Evolutionary conservation across 2,888 invertebrate genomes (phyloP).

Genomic region (Aphodius sticticus): DNA sequence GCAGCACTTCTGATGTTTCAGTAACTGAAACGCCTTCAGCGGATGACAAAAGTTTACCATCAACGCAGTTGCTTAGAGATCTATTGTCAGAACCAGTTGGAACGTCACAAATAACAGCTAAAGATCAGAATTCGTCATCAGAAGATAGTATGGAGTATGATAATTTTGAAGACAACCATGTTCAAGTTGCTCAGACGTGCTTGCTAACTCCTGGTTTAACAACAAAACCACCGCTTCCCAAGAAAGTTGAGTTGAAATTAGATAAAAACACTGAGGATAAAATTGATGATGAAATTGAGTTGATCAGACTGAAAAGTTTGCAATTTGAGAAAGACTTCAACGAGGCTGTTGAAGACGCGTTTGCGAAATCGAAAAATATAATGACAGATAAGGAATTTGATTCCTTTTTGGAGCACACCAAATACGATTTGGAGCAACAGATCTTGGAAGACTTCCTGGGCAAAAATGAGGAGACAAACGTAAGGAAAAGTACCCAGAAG

Average conservation of each 20-base stretch:
- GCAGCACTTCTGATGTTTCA: constrained; percentile 28
- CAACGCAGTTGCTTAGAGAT: constrained; percentile 51
- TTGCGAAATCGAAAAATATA: constrained; percentile 29
- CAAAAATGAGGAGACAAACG: not conserved
- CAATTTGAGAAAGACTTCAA: constrained; percentile 33
- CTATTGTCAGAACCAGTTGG: constrained; percentile 52
- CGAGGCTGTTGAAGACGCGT: constrained; percentile 9
- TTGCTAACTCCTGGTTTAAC: constrained; percentile 53
- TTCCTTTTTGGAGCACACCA: constrained; percentile 25
- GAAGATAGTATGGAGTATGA: constrained; percentile 20
- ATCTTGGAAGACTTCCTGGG: constrained; percentile 11
- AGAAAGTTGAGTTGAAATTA: constrained; percentile 44
- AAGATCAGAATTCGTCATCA: not conserved
- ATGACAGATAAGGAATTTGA: constrained; percentile 31
- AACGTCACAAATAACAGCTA: constrained; percentile 47
- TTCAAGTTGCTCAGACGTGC: constrained; percentile 26
- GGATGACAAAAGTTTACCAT: constrained; percentile 47
- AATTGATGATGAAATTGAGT: constrained; percentile 30
- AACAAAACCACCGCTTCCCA: constrained; percentile 57
- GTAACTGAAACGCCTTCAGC: constrained; percentile 36
- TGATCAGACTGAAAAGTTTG: constrained; percentile 29
- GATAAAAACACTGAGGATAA: constrained; percentile 19
- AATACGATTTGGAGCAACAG: constrained; percentile 19
- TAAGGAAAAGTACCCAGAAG: not conserved
- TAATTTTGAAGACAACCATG: not conserved